Percentiles rank a stretch among this genome's conserved stretches.
These are phyloP conservation scores for Sphaerophoria taeniata DNA, from an alignment of 2,888 invertebrate species.

Conservation along the genomic window DNA sequence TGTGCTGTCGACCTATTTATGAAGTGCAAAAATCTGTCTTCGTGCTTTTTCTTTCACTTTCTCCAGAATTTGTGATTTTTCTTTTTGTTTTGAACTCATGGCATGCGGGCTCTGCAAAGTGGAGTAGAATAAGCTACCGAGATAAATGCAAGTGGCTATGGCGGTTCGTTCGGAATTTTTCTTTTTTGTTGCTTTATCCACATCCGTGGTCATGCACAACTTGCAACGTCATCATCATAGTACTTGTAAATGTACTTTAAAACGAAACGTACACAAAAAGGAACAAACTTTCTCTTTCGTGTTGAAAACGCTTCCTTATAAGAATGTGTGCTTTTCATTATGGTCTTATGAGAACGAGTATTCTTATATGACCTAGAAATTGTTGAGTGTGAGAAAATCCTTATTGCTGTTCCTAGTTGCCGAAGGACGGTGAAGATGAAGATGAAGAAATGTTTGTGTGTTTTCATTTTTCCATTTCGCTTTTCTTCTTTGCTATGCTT, in stretches of 20 bases:
- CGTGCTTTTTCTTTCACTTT: slow-evolving; percentile 30
- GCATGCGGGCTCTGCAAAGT: slow-evolving; percentile 58
- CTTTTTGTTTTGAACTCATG: slow-evolving; percentile 33
- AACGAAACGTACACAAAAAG: not conserved
- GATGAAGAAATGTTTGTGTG: slow-evolving; percentile 45
- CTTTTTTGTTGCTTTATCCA: not conserved
- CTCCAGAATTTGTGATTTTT: slow-evolving; percentile 4
- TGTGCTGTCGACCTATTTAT: slow-evolving; percentile 64
- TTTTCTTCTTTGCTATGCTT: slow-evolving; percentile 34
- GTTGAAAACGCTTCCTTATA: slow-evolving; percentile 34
- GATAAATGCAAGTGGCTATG: too few species aligned
- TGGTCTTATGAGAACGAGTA: too few species aligned
- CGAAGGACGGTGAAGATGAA: slow-evolving; percentile 44
- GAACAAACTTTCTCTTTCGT: slow-evolving; percentile 53
- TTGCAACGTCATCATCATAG: slow-evolving; percentile 37
- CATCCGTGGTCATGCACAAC: slow-evolving; percentile 1
- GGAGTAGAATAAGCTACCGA: too few species aligned
- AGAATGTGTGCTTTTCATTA: slow-evolving; percentile 49
- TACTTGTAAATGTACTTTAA: slow-evolving; percentile 44
- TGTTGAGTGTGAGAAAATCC: slow-evolving; percentile 52
- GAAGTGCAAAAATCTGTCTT: slow-evolving; percentile 46
- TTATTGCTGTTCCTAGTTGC: not conserved
- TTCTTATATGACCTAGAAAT: slow-evolving; percentile 35
- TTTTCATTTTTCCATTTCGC: slow-evolving; percentile 25
- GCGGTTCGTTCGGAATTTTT: slow-evolving; percentile 21